Percentiles rank a stretch among this genome's conserved stretches.
Evolutionary conservation across 2,797 vertebrate species (phyloP).

Genomic region (Chaetophractus vellerosus): DNA sequence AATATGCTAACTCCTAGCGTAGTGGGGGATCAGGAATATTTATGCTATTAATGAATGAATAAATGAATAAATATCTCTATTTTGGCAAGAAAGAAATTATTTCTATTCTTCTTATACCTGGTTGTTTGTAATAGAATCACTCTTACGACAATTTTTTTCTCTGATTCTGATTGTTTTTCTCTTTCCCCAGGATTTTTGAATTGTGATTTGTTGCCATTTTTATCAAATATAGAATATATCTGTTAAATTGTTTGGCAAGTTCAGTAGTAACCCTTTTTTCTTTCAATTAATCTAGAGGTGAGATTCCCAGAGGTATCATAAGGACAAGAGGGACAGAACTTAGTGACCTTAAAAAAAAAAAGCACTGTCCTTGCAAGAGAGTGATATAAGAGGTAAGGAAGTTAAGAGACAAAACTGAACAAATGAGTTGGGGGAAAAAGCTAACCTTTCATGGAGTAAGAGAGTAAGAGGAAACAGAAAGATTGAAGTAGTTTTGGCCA

Average conservation of each 20-base stretch:
- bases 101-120: not conserved
- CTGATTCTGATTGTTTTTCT: not conserved
- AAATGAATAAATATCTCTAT: not conserved
- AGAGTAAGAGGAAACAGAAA: slow-evolving; percentile 67
- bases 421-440: slow-evolving; percentile 64
- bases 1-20: not conserved
- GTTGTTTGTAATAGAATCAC: slow-evolving; percentile 3
- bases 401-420: slow-evolving; percentile 71
- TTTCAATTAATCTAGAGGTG: slow-evolving; percentile 42
- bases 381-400: slow-evolving; percentile 65
- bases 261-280: not conserved
- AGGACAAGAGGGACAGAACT: not conserved
- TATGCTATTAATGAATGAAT: not conserved
- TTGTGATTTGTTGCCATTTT: slow-evolving; percentile 32
- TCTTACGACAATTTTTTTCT: slow-evolving; percentile 26
- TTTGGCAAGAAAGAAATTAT: not conserved
- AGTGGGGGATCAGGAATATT: not conserved
- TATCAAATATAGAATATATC: slow-evolving; percentile 22
- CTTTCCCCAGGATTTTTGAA: slow-evolving; percentile 4
- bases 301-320: slow-evolving; percentile 52
- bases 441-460: slow-evolving; percentile 69
- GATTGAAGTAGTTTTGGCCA: slow-evolving; percentile 62
- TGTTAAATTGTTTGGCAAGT: slow-evolving; percentile 24
- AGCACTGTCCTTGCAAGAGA: slow-evolving; percentile 48
- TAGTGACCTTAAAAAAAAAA: not conserved